phyloP scores from a whole-genome alignment of 1,140 invertebrate species.

The roundworm (Caenorhabditis elegans) region DNA sequence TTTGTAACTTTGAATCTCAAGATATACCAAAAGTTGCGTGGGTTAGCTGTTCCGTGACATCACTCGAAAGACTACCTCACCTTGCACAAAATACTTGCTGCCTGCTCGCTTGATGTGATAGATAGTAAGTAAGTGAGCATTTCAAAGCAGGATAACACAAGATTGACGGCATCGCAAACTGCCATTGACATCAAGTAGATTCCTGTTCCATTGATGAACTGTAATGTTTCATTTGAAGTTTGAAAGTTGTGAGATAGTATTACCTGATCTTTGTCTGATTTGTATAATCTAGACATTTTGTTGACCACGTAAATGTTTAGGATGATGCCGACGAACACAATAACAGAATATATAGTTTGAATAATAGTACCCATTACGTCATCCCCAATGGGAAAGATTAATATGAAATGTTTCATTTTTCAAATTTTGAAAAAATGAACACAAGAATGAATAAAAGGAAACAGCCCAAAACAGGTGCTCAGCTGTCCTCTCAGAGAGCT shows the following conservation, averaged over 20 bases:
- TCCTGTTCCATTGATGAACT: constrained; percentile 41
- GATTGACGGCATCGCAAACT: constrained; percentile 20
- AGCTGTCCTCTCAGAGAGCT: not conserved
- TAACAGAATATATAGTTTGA: not conserved
- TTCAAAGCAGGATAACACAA: constrained; percentile 31
- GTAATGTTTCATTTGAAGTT: not conserved
- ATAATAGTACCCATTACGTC: not conserved
- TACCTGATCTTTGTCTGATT: constrained; percentile 38
- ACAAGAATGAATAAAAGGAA: not conserved
- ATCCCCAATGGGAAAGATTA: not conserved
- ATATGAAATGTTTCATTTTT: not conserved
- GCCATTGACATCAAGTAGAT: constrained; percentile 40
- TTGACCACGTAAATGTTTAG: constrained; percentile 35
- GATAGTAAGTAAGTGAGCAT: constrained; percentile 2
- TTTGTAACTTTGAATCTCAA: no score
- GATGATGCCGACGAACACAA: constrained; percentile 12
- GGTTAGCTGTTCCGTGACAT: no score
- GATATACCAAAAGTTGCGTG: no score
- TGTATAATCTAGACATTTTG: constrained; percentile 8
- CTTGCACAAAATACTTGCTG: not conserved
- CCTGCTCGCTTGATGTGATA: not conserved
- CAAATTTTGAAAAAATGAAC: not conserved
- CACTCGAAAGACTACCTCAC: not conserved
- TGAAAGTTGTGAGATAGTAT: not conserved
- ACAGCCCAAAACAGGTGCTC: not conserved